Conservation (phyloP, 2,888 invertebrate genomes). For the Noctua janthe region DNA sequence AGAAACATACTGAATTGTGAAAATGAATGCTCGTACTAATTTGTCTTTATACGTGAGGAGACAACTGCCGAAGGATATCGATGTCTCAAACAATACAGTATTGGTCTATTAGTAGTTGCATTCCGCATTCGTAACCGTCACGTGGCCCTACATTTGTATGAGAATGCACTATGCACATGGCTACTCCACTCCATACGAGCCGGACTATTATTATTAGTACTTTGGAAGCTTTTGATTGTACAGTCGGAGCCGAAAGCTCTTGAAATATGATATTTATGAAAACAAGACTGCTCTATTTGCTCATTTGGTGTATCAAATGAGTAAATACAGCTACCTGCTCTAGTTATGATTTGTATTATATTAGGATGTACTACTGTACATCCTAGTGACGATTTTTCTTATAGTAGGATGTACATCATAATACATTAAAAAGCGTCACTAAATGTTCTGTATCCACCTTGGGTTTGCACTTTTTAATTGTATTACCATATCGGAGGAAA, state of each 20-base stretch:
- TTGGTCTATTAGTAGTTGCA: constrained; percentile 24
- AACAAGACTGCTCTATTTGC: neutral
- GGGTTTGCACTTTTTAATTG: neutral
- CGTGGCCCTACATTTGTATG: constrained; percentile 41
- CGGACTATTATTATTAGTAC: constrained; percentile 27
- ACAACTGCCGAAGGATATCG: neutral
- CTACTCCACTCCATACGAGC: constrained; percentile 14
- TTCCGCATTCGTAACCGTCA: constrained; percentile 28
- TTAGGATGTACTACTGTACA: no score
- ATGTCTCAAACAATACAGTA: constrained; percentile 6
- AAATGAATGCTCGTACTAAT: neutral
- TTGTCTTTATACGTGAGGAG: neutral
- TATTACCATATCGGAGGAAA: neutral
- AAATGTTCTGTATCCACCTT: neutral
- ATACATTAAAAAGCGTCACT: neutral
- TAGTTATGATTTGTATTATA: neutral
- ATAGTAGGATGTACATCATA: neutral
- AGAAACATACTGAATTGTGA: neutral
- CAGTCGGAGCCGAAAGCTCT: neutral
- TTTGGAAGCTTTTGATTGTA: constrained; percentile 11
- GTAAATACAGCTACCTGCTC: neutral
- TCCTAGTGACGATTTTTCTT: no score
- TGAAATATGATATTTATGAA: neutral
- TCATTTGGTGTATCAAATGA: no score
- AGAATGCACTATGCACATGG: constrained; percentile 38